Conservation (phyloP, 2,888 invertebrate species). For the Coelogynopora nodosa region DNA sequence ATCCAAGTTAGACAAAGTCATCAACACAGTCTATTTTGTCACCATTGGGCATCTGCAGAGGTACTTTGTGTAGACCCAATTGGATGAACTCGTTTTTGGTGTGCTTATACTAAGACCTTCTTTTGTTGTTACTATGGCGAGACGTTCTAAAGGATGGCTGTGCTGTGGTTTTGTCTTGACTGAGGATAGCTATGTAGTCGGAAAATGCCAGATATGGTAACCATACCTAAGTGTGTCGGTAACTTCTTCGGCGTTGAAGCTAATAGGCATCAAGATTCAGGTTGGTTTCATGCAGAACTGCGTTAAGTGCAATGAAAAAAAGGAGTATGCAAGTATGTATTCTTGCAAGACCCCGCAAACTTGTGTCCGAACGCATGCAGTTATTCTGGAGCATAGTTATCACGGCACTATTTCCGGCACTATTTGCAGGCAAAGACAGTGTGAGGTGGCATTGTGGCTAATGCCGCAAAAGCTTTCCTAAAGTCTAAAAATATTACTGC, state of each 20-base stretch:
- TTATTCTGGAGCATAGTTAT: neutral
- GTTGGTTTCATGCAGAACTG: neutral
- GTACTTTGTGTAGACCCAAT: neutral
- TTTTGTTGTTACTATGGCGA: neutral
- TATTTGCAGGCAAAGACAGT: neutral
- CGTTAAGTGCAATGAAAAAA: neutral
- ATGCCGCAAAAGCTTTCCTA: neutral
- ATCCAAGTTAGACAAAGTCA: neutral
- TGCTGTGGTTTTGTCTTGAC: neutral
- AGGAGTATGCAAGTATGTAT: neutral
- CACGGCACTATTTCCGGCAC: neutral
- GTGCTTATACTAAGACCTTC: neutral
- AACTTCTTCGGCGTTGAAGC: slow-evolving; percentile 10
- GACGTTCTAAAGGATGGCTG: neutral
- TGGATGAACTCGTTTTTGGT: neutral
- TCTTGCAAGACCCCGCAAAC: neutral
- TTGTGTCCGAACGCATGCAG: neutral
- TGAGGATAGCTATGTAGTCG: neutral
- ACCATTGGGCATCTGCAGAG: neutral
- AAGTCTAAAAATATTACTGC: neutral
- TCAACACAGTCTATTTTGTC: neutral
- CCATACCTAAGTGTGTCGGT: neutral
- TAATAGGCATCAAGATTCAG: neutral
- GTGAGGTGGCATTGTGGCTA: neutral
- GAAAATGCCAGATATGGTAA: neutral